These are phyloP conservation scores for Dasyurus viverrinus DNA, from an alignment of 2,113 vertebrate species.

Conservation along the genomic window DNA sequence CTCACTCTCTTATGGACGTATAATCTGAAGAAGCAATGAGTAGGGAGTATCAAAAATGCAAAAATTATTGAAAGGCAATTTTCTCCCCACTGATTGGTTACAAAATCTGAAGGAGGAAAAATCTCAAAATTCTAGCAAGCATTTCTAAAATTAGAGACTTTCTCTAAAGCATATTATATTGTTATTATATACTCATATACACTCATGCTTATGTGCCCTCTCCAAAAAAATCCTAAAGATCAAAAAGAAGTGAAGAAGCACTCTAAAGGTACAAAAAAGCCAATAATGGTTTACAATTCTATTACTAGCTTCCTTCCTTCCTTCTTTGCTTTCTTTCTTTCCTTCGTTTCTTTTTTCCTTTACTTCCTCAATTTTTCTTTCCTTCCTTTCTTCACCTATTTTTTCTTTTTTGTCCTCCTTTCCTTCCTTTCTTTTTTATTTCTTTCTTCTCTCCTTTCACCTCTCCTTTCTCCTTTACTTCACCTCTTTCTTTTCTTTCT, in stretches of 20 bases:
- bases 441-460: neutral
- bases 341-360: neutral
- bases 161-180: neutral
- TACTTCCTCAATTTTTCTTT: too few relatives aligned
- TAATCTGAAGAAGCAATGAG: neutral
- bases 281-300: neutral
- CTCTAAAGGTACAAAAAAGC: neutral
- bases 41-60: neutral
- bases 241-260: neutral
- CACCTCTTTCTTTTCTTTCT: too few relatives aligned
- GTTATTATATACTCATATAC: neutral
- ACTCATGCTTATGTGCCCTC: neutral
- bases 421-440: too few relatives aligned
- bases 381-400: neutral
- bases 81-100: neutral
- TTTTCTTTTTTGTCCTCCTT: neutral
- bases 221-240: neutral
- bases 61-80: neutral
- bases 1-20: neutral
- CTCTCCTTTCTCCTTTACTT: too few relatives aligned
- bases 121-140: neutral
- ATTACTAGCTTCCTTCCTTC: neutral
- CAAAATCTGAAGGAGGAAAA: neutral
- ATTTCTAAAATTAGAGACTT: neutral
- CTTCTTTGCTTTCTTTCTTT: neutral